These are phyloP conservation scores for Sebastiscus tertius DNA, from an alignment of 2,797 vertebrate species.

Conservation along the genomic window DNA sequence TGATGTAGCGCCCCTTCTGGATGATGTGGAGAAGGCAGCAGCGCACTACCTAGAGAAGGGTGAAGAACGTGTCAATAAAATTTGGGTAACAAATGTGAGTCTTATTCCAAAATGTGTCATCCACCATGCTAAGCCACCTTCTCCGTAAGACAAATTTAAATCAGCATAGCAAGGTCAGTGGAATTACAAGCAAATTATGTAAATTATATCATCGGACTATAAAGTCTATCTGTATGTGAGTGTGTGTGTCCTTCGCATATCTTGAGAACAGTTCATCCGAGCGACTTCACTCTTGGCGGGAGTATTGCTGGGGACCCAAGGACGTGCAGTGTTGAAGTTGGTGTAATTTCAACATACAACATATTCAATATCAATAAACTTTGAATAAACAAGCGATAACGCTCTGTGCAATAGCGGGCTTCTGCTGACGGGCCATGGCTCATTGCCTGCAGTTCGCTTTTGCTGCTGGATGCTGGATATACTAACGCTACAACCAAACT, in stretches of 20 bases:
- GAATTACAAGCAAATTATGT: background rate
- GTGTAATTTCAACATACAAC: background rate
- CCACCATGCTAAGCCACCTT: background rate
- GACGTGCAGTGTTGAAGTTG: background rate
- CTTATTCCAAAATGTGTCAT: background rate
- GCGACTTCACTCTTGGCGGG: background rate
- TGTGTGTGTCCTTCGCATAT: background rate
- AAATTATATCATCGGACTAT: background rate
- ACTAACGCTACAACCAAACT: background rate
- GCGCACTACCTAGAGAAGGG: slow-evolving; percentile 81
- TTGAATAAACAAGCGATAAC: background rate
- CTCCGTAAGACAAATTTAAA: background rate
- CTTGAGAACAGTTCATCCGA: background rate
- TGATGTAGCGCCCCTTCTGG: slow-evolving; percentile 91
- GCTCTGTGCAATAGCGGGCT: background rate
- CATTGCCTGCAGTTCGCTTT: too few relatives aligned
- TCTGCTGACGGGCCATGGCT: background rate
- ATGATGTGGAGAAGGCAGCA: slow-evolving; percentile 92
- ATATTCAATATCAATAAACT: background rate
- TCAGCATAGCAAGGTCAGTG: background rate
- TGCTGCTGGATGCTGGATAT: background rate
- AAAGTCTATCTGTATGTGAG: background rate
- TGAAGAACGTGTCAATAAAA: background rate
- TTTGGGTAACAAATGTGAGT: background rate
- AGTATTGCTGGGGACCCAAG: background rate